These are phyloP conservation scores for Sphaerodactylus townsendi DNA, from an alignment of 2,113 vertebrate genomes.

Conservation along the genomic window DNA sequence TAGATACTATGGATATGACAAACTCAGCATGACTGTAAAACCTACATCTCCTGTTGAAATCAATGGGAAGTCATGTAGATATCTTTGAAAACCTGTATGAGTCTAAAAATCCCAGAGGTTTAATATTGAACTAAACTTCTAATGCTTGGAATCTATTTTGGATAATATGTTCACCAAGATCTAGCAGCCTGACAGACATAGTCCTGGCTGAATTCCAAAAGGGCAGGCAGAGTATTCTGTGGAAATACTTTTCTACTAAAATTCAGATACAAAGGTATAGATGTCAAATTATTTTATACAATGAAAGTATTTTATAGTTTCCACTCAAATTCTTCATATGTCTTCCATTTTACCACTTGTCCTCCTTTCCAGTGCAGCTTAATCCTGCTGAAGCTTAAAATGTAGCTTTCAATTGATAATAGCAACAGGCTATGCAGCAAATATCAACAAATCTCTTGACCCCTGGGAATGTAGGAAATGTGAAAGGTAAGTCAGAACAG, in stretches of 20 bases:
- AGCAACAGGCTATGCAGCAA: slow-evolving; percentile 73
- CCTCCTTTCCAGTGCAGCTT: slow-evolving; percentile 64
- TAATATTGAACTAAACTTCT: neutral
- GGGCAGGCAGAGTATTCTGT: neutral
- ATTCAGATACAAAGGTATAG: neutral
- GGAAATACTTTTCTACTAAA: neutral
- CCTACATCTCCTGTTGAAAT: neutral
- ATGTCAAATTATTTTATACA: neutral
- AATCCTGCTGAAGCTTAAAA: slow-evolving; percentile 77
- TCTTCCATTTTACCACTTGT: slow-evolving; percentile 59
- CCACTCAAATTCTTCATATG: slow-evolving; percentile 54
- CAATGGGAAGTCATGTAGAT: neutral
- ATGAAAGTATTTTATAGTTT: neutral
- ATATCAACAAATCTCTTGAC: slow-evolving; percentile 76
- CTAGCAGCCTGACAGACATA: neutral
- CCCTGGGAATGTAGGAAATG: slow-evolving; percentile 65
- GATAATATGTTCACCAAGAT: neutral
- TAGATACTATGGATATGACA: neutral
- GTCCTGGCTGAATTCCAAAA: neutral
- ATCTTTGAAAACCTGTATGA: neutral
- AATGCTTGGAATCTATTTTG: slow-evolving; percentile 4
- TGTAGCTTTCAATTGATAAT: slow-evolving; percentile 72
- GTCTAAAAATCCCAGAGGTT: neutral
- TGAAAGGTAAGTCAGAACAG: slow-evolving; percentile 61
- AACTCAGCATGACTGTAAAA: neutral